These are phyloP conservation scores for Oncorhynchus mykiss DNA, from an alignment of 2,113 vertebrate species.

Conservation along the genomic window DNA sequence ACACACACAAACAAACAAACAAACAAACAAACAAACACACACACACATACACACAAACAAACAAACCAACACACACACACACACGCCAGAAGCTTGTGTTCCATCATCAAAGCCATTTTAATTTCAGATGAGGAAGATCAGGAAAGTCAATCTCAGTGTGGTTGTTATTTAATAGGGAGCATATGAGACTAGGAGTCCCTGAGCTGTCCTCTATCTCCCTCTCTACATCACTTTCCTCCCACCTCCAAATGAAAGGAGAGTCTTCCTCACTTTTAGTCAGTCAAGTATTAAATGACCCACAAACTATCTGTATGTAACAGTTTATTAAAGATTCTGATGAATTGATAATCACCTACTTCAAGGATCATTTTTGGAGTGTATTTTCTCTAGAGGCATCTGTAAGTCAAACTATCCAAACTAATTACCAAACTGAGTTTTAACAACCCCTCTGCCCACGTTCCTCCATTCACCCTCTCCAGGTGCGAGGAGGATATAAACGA, in stretches of 20 bases:
- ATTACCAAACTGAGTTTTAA: too few relatives aligned
- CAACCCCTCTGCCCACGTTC: not conserved
- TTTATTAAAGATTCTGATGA: too few relatives aligned
- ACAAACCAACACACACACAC: conserved; percentile 16
- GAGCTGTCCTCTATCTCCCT: not conserved
- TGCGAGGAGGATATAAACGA: conserved; percentile 94
- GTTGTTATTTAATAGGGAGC: not conserved
- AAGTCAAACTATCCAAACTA: too few relatives aligned
- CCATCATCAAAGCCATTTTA: not conserved
- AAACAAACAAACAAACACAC: too few relatives aligned
- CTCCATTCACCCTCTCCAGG: conserved; percentile 58
- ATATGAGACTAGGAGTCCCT: not conserved
- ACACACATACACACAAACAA: conserved; percentile 2
- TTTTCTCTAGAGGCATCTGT: too few relatives aligned
- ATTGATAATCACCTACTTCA: too few relatives aligned
- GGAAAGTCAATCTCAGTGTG: not conserved
- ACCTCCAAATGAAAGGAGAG: not conserved
- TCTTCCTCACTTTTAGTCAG: not conserved
- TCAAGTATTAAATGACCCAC: too few relatives aligned
- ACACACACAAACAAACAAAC: not conserved
- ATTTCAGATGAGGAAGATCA: not conserved
- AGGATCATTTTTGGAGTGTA: too few relatives aligned
- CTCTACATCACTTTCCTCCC: not conserved
- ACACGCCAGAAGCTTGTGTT: not conserved
- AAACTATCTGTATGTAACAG: too few relatives aligned